Base-by-base conservation (phyloP, 2,797 vertebrate species). In the Tapirus indicus region DNA sequence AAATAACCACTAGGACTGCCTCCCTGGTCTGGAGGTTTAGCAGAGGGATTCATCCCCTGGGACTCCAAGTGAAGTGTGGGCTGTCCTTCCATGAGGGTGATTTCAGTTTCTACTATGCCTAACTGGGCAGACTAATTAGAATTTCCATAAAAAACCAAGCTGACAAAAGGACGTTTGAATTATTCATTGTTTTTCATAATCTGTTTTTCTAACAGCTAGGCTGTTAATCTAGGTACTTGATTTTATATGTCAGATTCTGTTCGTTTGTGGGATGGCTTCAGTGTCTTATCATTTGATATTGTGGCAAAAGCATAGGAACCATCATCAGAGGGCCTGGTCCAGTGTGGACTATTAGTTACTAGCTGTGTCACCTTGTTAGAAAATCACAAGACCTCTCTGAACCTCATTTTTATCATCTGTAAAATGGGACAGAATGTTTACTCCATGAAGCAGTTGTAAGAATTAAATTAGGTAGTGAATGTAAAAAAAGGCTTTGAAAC, bases 241-340 rank as follows among this genome's bases (percentile, higher is more conserved):
- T 89, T 95, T 97, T 87, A 47, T 6, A 49, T 87, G n/a, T 94
- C 66, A 92, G 91, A 91, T 92, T 90, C 84, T 95, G 64, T 68
- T 90, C 16, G 41, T 83, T 62, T 58, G 38, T 54, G 62, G 56
- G 56, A 56, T 83, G 66, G 64, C 64, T 87, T 86, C 83, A 93
- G 77, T 52, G 23, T n/a, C 25, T 62, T 87, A 71, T 88, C 62
- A 83, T 75, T 75, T 74, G 44, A 44, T 64, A 79, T 14, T 44
- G 47, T 71, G 56, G 35, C 52, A 79, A 83, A 13, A 84, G 16
- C 16, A 7, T 27, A 17, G 44, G 18, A 78, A 94, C 84, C 17
- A 14, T 66, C 23, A 80, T 77, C 14, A 38, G 8, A 38, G 27
- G 77, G 47, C 35, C 68, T 78, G 16, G 35, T 75, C 44, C 52